phyloP scores from a whole-genome alignment of 2,888 invertebrate species.

The Xylophagus ater region DNA sequence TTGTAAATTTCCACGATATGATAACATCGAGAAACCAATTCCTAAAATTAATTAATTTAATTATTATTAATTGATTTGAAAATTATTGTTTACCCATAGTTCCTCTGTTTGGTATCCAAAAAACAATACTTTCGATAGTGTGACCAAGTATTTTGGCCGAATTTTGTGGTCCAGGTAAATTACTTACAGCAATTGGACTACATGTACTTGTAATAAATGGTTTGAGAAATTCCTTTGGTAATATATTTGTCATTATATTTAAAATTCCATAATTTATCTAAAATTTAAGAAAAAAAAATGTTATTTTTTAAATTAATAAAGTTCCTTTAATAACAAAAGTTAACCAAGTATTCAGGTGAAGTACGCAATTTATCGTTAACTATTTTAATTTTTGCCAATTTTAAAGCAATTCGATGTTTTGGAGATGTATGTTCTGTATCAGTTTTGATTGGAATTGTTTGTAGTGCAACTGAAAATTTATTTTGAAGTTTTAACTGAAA shows the following conservation, averaged over 20 bases:
- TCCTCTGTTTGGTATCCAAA: constrained; percentile 45
- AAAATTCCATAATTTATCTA: constrained; percentile 43
- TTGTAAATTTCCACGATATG: constrained; percentile 41
- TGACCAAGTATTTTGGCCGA: constrained; percentile 38
- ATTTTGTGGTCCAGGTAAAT: constrained; percentile 41
- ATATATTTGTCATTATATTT: constrained; percentile 36
- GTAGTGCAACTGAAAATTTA: constrained; percentile 42
- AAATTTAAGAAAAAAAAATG: constrained; percentile 17
- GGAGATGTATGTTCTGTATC: not conserved
- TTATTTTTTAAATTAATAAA: not conserved
- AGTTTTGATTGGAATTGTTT: constrained; percentile 38
- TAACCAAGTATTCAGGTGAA: constrained; percentile 7
- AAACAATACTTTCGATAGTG: constrained; percentile 39
- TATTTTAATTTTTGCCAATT: not conserved
- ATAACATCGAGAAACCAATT: constrained; percentile 41
- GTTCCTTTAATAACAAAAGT: not conserved
- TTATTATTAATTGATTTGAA: not conserved
- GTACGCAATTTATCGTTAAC: not conserved
- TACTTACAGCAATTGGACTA: constrained; percentile 44
- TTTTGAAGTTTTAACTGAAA: constrained; percentile 32
- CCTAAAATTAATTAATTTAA: constrained; percentile 26
- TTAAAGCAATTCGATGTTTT: not conserved
- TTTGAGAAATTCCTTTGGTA: constrained; percentile 39
- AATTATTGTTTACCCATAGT: constrained; percentile 25
- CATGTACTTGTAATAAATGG: constrained; percentile 38